phyloP scores from a whole-genome alignment of 2,113 vertebrate genomes.

The Mus pahari region DNA sequence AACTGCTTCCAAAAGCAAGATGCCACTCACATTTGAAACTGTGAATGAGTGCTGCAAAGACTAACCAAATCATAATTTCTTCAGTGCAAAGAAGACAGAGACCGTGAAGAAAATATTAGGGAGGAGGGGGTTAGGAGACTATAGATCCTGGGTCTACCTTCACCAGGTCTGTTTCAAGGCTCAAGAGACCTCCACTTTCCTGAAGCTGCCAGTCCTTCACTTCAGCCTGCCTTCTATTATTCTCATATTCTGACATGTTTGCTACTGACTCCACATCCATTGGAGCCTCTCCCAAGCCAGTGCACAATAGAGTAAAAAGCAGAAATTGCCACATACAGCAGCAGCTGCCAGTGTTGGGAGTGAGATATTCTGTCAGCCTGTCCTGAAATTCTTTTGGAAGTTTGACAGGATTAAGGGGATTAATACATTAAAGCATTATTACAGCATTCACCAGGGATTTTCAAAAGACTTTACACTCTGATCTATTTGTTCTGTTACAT shows the following conservation, averaged over 20 bases:
- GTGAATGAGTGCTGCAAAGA: neutral
- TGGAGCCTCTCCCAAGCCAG: neutral
- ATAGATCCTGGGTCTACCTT: neutral
- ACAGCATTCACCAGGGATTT: constrained; percentile 87
- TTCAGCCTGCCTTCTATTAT: neutral
- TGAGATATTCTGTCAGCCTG: constrained; percentile 80
- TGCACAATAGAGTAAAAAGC: constrained; percentile 68
- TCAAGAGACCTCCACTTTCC: neutral
- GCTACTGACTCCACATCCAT: neutral
- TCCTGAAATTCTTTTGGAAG: constrained; percentile 85
- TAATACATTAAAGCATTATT: constrained; percentile 89
- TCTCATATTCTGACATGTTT: neutral
- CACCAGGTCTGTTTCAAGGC: neutral
- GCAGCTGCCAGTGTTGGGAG: constrained; percentile 60
- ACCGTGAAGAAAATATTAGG: neutral
- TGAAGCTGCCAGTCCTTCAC: neutral
- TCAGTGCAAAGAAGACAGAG: neutral
- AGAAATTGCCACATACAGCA: constrained; percentile 37
- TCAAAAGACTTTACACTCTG: constrained; percentile 87
- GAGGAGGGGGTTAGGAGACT: accelerated
- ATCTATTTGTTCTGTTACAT: constrained; percentile 89
- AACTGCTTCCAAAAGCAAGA: neutral
- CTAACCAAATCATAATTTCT: neutral
- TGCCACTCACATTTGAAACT: neutral
- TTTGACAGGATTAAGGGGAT: constrained; percentile 89